A percentile compares a stretch with the other conserved stretches of the same genome.
Conservation (phyloP, 2,113 vertebrate genomes). For the Sylvicapra grimmia region DNA sequence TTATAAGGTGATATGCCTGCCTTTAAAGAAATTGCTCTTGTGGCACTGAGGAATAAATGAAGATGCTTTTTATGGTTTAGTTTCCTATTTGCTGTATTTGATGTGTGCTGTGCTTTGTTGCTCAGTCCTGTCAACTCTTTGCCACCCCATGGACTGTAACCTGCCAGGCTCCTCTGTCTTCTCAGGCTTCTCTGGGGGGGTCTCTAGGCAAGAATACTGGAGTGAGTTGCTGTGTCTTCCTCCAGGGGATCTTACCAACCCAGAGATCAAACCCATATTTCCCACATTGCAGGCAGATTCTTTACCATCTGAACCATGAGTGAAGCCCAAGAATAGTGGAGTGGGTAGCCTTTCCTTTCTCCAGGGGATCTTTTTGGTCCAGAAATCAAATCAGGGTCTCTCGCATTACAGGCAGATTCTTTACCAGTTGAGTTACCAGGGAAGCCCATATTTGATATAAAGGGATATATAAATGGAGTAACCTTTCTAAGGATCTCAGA, state of each 20-base stretch:
- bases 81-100: not conserved
- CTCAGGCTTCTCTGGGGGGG: not conserved
- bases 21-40: not conserved
- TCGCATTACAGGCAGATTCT: not conserved
- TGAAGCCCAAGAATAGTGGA: not conserved
- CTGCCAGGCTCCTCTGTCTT: not conserved
- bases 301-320: not conserved
- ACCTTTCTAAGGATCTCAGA: not conserved
- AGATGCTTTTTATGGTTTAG: not conserved
- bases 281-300: not conserved
- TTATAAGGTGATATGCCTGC: not conserved
- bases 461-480: not conserved
- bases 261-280: not conserved
- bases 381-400: not conserved
- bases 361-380: not conserved
- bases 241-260: not conserved
- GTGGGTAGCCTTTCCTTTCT: not conserved
- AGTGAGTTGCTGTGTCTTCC: not conserved
- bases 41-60: accelerated
- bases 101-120: not conserved
- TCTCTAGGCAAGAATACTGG: not conserved
- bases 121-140: not conserved
- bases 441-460: not conserved
- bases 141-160: not conserved
- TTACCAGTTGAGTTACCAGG: not conserved